Evolutionary conservation across 2,113 vertebrate genomes (phyloP).

Genomic region (Hippolais icterina): DNA sequence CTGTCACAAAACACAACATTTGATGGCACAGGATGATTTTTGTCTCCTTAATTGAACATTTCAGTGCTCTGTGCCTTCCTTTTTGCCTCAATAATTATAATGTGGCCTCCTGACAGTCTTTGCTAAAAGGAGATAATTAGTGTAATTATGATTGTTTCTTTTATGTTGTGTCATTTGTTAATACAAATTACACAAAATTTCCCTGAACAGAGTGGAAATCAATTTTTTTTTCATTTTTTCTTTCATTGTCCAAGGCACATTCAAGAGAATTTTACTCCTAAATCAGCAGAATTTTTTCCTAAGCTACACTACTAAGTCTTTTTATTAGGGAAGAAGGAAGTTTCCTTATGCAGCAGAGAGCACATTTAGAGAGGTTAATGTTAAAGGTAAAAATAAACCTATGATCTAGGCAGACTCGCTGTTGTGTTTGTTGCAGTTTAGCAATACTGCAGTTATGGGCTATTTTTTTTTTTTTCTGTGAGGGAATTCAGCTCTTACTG

Average conservation of each 20-base stretch:
- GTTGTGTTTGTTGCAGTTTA: background rate
- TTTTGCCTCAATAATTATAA: background rate
- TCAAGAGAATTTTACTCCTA: background rate
- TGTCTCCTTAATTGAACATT: background rate
- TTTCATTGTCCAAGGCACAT: background rate
- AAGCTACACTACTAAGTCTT: rapidly evolving
- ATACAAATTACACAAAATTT: background rate
- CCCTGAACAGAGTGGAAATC: background rate
- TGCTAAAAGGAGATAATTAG: background rate
- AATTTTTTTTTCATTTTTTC: background rate
- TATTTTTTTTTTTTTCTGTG: background rate
- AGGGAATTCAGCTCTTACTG: background rate
- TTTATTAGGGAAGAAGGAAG: background rate
- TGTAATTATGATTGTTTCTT: background rate
- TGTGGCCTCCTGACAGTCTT: background rate
- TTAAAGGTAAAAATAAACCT: background rate
- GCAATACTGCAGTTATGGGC: background rate
- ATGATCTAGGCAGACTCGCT: background rate
- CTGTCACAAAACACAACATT: background rate
- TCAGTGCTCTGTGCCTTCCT: background rate
- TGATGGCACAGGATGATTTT: background rate
- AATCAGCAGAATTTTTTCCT: background rate
- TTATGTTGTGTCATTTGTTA: background rate
- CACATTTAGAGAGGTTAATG: background rate
- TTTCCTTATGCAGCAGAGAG: background rate